Evolutionary conservation across 2,797 vertebrate genomes (phyloP), one percentile per base, ranked within the genome.

Genomic region (Urosaurus nigricauda): DNA sequence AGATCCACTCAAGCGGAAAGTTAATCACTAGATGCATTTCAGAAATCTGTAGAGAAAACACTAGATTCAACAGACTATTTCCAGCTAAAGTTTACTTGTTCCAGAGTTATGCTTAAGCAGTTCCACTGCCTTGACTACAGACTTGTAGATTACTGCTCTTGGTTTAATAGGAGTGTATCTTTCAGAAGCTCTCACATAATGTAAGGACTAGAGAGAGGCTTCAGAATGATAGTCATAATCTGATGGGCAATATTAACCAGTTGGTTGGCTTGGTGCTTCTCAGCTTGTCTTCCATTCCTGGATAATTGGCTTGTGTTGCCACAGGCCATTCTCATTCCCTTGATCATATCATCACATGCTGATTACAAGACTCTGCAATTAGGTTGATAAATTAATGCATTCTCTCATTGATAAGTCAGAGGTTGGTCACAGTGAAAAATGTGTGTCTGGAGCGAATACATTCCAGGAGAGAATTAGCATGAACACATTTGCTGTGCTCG

Each of bases 301-400:
- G 43, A 19, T 56, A 86, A 65, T 86, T 85, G 24, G 68, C 79
- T 82, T 68, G 79, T 43, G 47, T 68, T 65, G 47, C 71, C 79
- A 75, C n/a, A 75, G 21, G 58, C 56, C 84, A 77, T 82, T 73
- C 35, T 40, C 21, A 32, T 80, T 51, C 58, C 43, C 70, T 74
- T 88, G 87, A 71, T 84, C 74, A 75, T 35, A 74, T 17, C 47
- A 75, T 86, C 77, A 80, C 58, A 86, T 86, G 58, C 43, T 56
- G 47, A 86, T 86, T 86, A 58, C 71, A 43, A 11, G 63, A 65
- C 13, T 19, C 78, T 43, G 70, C 79, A 86, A 86, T 86, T 82
- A 86, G 79, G 9, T 86, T 47, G 73, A 47, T 86, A 77, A 58
- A 65, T 83, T 65, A 83, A 75, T 75, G 17, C 29, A 78, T 75